A percentile compares a stretch with the other conserved stretches of the same genome.
phyloP scores from a whole-genome alignment of 2,113 vertebrate genomes.

The Rostratula benghalensis region DNA sequence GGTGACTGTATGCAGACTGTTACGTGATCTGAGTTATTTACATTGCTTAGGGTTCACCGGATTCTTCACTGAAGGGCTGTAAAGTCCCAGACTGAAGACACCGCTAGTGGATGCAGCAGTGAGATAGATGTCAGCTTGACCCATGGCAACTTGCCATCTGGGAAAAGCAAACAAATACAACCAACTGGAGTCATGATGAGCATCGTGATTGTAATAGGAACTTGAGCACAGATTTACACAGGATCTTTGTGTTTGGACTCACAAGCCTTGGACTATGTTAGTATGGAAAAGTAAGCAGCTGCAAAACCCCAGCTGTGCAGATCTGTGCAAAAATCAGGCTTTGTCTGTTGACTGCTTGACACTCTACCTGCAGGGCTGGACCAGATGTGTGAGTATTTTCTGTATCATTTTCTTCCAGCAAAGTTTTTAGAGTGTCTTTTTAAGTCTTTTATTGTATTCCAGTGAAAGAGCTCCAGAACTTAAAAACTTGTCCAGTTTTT shows the following conservation, averaged over 20 bases:
- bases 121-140: not conserved
- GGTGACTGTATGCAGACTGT: not conserved
- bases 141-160: not conserved
- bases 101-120: not conserved
- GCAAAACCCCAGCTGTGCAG: not conserved
- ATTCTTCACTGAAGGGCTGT: not conserved
- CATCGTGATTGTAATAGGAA: not conserved
- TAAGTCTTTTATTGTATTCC: not conserved
- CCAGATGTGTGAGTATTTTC: not conserved
- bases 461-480: not conserved
- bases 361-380: not conserved
- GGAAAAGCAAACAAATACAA: slow-evolving; percentile 36
- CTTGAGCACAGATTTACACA: not conserved
- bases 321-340: not conserved
- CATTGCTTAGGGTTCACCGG: not conserved
- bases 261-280: not conserved
- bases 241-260: slow-evolving; percentile 4
- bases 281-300: not conserved
- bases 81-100: not conserved
- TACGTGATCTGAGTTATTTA: not conserved
- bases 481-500: not conserved
- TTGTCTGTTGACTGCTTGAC: not conserved
- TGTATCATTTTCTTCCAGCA: not conserved
- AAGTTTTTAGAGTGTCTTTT: not conserved
- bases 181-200: not conserved